Conservation (phyloP, 2,797 vertebrate species). For the Iguana delicatissima region DNA sequence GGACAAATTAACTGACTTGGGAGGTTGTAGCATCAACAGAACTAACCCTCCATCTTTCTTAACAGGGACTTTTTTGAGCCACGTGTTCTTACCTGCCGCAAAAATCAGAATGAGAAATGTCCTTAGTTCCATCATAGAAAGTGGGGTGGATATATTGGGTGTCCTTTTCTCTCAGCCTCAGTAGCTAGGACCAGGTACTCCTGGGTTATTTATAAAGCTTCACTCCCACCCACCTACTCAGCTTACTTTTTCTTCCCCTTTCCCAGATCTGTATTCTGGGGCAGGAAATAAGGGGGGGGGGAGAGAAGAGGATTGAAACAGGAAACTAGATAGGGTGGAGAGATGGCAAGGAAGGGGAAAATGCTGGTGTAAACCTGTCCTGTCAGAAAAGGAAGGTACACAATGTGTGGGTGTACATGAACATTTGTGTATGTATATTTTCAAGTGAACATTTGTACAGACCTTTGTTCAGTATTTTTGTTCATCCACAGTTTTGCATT, state of each 20-base stretch:
- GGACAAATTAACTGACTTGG: neutral
- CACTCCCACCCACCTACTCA: neutral
- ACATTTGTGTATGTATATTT: neutral
- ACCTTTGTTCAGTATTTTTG: too few species aligned
- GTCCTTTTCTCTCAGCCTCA: neutral
- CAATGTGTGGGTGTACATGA: neutral
- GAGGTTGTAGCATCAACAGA: neutral
- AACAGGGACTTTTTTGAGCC: neutral
- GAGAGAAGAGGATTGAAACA: neutral
- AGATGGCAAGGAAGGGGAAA: neutral
- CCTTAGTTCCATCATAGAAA: constrained; percentile 10
- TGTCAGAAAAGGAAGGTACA: neutral
- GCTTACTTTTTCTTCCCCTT: neutral
- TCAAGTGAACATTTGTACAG: neutral
- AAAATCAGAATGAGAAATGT: constrained; percentile 15
- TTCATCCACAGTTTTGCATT: neutral
- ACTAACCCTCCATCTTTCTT: too few species aligned
- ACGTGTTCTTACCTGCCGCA: constrained; percentile 3
- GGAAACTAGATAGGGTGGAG: neutral
- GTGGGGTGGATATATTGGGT: neutral
- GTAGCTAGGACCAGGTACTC: neutral
- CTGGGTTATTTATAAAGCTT: constrained; percentile 12
- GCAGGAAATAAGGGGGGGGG: neutral
- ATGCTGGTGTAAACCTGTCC: neutral
- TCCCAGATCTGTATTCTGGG: neutral